Base-by-base conservation (phyloP, 2,797 vertebrate genomes). In the Artibeus jamaicensis region DNA sequence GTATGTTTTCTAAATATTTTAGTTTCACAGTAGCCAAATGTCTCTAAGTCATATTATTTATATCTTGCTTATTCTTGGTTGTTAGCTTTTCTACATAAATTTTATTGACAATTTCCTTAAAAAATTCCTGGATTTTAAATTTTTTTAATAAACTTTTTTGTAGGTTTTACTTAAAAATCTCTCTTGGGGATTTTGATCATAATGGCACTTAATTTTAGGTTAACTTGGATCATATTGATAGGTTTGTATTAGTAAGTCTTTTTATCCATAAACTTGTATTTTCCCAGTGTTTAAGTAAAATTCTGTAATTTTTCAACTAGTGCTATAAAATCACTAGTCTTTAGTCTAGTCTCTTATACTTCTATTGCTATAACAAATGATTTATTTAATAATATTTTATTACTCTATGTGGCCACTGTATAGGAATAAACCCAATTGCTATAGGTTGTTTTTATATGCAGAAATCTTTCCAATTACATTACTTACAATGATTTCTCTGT, bases 221-320 rank as follows among this genome's bases (percentile, higher is more conserved):
- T 57, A 87, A 81, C 84, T 90, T 59, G 1, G 3, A 11, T 2
- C 21, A 22, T 67, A 46, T 37, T 86, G 32, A 79, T 48, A 46
- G 26, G 9, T 92, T 95, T 89, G 59, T 44, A 26, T n/a, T 77
- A 34, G 73, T 71, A 8, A 62, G 21, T 76, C 24, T 82, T 93
- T 81, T 86, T 85, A 73, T 73, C 16, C 5, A 42, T 65, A 37
- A 79, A 85, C 34, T n/a, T 48, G 3, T 59, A 14, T 68, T 4
- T 87, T 50, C 32, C 2, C 22, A 93, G 44, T 74, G 26, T 94
- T 97, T 93, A 53, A 89, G 62, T 70, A 86, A 83, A 29, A 71
- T 73, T 76, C 70, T n/a, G 6, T 42, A 26, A 62, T 48, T 79
- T 93, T 55, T 83, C n/a, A 53, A 78, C 73, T 81, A 44, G 44